Conservation (phyloP, 2,797 vertebrate species). For the Paguma larvata region DNA sequence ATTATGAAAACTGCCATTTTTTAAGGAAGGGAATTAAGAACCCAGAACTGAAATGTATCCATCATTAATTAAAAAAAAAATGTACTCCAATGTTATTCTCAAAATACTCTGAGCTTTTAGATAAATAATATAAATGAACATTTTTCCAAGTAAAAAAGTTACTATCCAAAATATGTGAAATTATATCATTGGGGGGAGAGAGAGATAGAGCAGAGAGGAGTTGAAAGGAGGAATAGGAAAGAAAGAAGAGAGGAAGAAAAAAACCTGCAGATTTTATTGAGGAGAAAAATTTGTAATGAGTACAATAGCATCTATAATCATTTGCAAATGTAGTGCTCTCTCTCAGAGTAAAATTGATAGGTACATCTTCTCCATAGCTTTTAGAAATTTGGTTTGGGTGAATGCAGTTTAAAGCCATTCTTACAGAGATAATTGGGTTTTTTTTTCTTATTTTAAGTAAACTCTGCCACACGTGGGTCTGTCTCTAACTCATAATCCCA, state of each 20-base stretch:
- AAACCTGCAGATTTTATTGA: background rate
- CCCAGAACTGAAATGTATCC: background rate
- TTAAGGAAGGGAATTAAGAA: background rate
- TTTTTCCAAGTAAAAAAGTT: constrained; percentile 11
- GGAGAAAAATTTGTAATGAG: background rate
- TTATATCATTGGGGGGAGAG: background rate
- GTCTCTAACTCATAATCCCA: background rate
- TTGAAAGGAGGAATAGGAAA: background rate
- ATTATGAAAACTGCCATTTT: background rate
- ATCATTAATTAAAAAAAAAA: background rate
- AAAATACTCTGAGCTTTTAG: background rate
- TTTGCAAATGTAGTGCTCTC: background rate
- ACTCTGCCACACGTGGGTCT: background rate
- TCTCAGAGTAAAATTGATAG: background rate
- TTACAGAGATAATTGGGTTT: background rate
- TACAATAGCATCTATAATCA: background rate
- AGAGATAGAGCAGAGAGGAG: no score
- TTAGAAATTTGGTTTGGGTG: background rate
- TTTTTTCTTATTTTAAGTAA: background rate
- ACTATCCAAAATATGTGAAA: background rate
- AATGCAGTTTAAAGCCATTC: background rate
- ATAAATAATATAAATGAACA: background rate
- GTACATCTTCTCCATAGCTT: background rate
- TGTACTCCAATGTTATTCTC: constrained; percentile 9
- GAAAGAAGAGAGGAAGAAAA: background rate